Evolutionary conservation across 2,888 invertebrate species (phyloP).

Genomic region (Orchesella flavescens): DNA sequence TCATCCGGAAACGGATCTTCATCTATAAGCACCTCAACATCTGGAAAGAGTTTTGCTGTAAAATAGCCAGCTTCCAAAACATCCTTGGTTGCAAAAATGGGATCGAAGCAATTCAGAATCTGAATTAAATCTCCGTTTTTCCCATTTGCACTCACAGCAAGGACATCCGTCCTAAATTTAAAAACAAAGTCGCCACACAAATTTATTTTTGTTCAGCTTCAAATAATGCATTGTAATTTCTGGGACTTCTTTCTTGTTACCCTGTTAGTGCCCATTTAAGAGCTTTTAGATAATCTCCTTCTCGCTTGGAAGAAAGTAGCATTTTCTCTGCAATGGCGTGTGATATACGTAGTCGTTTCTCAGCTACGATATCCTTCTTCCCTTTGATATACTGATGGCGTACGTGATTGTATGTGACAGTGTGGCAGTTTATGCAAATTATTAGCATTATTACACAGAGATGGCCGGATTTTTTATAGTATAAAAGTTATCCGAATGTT

Average conservation of each 20-base stretch:
- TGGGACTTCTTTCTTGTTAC: too few relatives aligned
- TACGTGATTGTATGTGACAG: neutral
- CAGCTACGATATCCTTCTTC: constrained; percentile 36
- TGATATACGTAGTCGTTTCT: constrained; percentile 14
- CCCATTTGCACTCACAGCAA: constrained; percentile 33
- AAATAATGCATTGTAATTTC: too few relatives aligned
- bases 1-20: constrained; percentile 30
- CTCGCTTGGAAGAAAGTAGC: constrained; percentile 30
- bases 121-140: constrained; percentile 14
- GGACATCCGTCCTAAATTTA: constrained; percentile 33
- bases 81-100: constrained; percentile 25
- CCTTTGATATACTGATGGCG: constrained; percentile 29
- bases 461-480: constrained; percentile 42
- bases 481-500: constrained; percentile 19
- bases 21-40: constrained; percentile 51
- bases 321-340: constrained; percentile 32
- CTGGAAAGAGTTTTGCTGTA: constrained; percentile 44
- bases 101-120: constrained; percentile 30
- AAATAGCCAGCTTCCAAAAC: constrained; percentile 38
- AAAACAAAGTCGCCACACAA: too few relatives aligned
- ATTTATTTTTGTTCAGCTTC: too few relatives aligned
- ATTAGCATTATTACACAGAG: neutral
- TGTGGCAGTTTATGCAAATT: constrained; percentile 6
- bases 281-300: constrained; percentile 41
- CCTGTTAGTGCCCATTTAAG: constrained; percentile 53